Evolutionary conservation across 1,140 invertebrate species (phyloP).

Genomic region (Solenopsis invicta): DNA sequence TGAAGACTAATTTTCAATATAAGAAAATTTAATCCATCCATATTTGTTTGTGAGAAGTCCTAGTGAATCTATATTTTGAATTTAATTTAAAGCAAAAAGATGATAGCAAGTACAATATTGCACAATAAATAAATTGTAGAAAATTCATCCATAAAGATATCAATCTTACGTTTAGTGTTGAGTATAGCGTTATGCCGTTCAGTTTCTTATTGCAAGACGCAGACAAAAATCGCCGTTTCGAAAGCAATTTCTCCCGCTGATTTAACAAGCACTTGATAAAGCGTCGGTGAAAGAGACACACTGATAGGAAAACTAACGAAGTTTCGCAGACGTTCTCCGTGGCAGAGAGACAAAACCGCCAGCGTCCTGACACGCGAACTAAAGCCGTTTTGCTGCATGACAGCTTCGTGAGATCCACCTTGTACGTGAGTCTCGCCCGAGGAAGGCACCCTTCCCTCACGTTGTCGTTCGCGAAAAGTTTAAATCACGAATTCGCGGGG

Average conservation of each 20-base stretch:
- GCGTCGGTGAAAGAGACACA: conserved; percentile 15
- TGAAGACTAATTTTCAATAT: not conserved
- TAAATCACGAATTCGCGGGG: conserved; percentile 68
- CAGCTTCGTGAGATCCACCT: conserved; percentile 60
- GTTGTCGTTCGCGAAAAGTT: conserved; percentile 66
- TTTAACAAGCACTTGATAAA: conserved; percentile 31
- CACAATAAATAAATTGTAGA: not conserved
- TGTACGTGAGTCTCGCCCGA: conserved; percentile 14
- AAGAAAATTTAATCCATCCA: not conserved
- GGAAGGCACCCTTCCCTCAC: conserved; percentile 36
- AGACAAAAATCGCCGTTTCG: too few relatives aligned
- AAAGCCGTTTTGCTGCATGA: conserved; percentile 68
- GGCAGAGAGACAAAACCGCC: conserved; percentile 29
- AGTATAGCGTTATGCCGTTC: not conserved
- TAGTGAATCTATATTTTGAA: not conserved
- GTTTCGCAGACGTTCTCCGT: conserved; percentile 6
- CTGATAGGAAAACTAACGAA: conserved; percentile 63
- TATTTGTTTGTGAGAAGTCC: not conserved
- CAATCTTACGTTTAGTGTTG: not conserved
- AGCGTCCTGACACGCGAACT: conserved; percentile 48
- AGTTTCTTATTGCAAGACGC: not conserved
- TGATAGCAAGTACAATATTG: not conserved
- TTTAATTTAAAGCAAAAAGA: conserved; percentile 1
- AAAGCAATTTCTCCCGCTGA: not conserved
- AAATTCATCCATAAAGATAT: not conserved